phyloP scores from a whole-genome alignment of 2,888 invertebrate genomes.

The Caenorhabditis sinica region DNA sequence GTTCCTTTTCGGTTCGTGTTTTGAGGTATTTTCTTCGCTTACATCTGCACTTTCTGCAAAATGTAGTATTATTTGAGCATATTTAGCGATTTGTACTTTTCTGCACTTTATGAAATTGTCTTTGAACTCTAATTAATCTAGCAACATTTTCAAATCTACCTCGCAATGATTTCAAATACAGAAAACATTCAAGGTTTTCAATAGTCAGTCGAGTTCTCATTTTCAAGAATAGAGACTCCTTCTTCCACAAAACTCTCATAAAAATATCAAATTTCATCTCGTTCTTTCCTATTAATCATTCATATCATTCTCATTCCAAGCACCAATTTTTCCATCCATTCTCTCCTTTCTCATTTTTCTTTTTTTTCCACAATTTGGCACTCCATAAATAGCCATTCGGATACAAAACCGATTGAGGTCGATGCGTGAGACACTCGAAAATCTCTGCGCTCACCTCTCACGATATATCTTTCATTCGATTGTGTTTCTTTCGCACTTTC shows the following conservation, averaged over 20 bases:
- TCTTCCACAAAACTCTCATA: background rate
- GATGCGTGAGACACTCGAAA: constrained; percentile 65
- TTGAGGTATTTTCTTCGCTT: constrained; percentile 20
- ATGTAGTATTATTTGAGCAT: background rate
- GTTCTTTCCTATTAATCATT: constrained; percentile 14
- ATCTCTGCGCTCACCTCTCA: constrained; percentile 15
- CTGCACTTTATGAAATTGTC: too few relatives aligned
- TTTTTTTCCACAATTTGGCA: constrained; percentile 27
- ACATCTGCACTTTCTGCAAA: constrained; percentile 4
- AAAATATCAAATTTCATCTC: constrained; percentile 24
- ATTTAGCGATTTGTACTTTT: too few relatives aligned
- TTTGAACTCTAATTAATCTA: too few relatives aligned
- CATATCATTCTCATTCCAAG: constrained; percentile 4
- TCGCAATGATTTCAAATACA: too few relatives aligned
- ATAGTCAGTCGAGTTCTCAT: too few relatives aligned
- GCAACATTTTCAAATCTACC: too few relatives aligned
- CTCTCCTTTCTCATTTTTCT: too few relatives aligned
- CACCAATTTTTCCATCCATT: background rate
- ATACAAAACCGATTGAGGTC: constrained; percentile 55
- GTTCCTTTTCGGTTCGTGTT: constrained; percentile 29
- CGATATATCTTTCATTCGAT: constrained; percentile 26
- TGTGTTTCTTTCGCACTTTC: constrained; percentile 6
- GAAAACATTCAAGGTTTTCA: too few relatives aligned
- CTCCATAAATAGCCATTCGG: constrained; percentile 34
- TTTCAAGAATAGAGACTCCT: too few relatives aligned